Conservation (phyloP, 2,797 vertebrate genomes). For the Phalanger gymnotis region DNA sequence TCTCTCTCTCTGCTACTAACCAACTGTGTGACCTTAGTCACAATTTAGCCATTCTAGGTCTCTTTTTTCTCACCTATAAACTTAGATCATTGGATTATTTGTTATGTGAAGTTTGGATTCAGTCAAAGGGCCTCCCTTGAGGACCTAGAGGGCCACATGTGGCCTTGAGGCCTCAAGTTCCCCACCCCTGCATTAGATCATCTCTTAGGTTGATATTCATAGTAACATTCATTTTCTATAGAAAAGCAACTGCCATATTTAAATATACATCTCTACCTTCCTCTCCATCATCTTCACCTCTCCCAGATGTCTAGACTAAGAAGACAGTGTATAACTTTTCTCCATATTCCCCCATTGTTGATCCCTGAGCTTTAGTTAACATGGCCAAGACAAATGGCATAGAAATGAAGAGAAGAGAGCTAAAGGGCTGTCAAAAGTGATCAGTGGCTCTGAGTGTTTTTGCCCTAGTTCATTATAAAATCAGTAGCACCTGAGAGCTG, state of each 20-base stretch:
- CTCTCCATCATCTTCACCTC: neutral
- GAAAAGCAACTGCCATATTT: neutral
- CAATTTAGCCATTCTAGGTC: neutral
- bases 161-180: too few species aligned
- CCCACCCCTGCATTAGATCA: neutral
- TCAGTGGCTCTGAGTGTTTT: neutral
- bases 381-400: neutral
- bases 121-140: too few species aligned
- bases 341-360: neutral
- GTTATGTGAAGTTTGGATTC: too few species aligned
- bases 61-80: neutral
- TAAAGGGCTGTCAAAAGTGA: neutral
- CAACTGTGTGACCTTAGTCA: neutral
- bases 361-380: neutral
- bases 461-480: neutral
- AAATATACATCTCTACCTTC: neutral
- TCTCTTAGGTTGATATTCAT: neutral
- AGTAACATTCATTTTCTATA: neutral
- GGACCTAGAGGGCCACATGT: too few species aligned
- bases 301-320: neutral
- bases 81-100: neutral
- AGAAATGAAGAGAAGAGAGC: neutral
- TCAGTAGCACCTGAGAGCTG: neutral
- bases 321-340: neutral
- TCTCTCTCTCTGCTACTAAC: neutral